Evolutionary conservation across 2,113 vertebrate genomes (phyloP).

Genomic region (Poeciliopsis occidentalis): DNA sequence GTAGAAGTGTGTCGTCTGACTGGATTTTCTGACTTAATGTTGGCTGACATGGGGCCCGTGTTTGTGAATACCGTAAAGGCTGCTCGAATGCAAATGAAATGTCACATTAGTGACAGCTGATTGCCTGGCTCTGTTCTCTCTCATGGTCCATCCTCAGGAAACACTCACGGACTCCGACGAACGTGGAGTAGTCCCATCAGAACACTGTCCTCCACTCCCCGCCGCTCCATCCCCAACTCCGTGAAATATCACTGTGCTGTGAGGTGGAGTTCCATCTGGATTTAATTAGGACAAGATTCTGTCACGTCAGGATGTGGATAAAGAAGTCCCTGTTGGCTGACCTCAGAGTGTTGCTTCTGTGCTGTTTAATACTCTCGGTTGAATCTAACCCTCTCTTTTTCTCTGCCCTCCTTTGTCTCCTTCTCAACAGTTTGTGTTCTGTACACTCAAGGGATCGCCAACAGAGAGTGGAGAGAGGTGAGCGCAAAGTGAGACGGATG

Average conservation of each 20-base stretch:
- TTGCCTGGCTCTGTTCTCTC: constrained; percentile 37
- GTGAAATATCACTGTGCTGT: constrained; percentile 65
- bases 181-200: constrained; percentile 5
- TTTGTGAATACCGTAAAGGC: constrained; percentile 35
- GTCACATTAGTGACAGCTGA: constrained; percentile 64
- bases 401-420: constrained; percentile 24
- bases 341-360: constrained; percentile 23
- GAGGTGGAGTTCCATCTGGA: constrained; percentile 65
- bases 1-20: constrained; percentile 10
- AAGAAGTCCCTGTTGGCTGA: constrained; percentile 33
- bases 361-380: constrained; percentile 46
- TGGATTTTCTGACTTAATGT: constrained; percentile 18
- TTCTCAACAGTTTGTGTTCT: constrained; percentile 84
- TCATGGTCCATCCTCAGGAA: constrained; percentile 27
- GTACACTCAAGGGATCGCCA: constrained; percentile 93
- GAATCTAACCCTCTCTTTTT: constrained; percentile 16
- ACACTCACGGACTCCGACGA: constrained; percentile 33
- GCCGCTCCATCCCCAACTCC: not conserved
- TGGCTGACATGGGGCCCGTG: constrained; percentile 31
- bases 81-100: constrained; percentile 61
- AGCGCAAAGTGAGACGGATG: constrained; percentile 57
- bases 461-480: constrained; percentile 98
- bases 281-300: constrained; percentile 66
- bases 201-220: not conserved
- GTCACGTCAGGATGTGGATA: constrained; percentile 27